Evolutionary conservation across 2,888 invertebrate species (phyloP).

Genomic region (Synergus umbraculus): DNA sequence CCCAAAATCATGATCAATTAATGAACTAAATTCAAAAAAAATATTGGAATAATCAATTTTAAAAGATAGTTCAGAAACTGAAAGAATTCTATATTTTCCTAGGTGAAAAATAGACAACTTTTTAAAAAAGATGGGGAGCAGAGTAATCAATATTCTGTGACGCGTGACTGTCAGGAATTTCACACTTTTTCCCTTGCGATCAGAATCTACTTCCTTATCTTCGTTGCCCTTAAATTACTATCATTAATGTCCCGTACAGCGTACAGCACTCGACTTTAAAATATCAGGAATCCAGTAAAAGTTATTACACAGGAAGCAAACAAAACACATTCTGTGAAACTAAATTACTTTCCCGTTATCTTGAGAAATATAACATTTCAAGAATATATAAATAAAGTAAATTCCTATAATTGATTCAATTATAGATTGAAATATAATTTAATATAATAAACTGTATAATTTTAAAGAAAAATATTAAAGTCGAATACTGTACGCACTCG

Average conservation of each 20-base stretch:
- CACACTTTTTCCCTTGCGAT: neutral
- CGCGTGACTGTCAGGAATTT: neutral
- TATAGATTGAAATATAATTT: too few species aligned
- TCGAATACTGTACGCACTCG: conserved; percentile 1
- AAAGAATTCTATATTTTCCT: neutral
- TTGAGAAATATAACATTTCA: neutral
- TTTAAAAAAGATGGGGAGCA: neutral
- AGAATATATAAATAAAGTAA: neutral
- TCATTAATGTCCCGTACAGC: conserved; percentile 1
- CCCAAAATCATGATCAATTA: neutral
- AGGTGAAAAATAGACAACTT: neutral
- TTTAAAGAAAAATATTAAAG: neutral
- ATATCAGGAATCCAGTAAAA: neutral
- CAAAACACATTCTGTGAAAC: neutral
- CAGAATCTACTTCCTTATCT: neutral
- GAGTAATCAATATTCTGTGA: neutral
- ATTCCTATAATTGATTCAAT: too few species aligned
- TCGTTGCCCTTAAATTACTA: neutral
- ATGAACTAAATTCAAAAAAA: neutral
- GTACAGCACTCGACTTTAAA: neutral
- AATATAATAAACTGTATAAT: neutral
- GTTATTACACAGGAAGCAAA: neutral
- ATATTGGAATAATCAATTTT: neutral
- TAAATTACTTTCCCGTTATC: neutral
- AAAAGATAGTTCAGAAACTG: neutral